Evolutionary conservation across 2,888 invertebrate genomes (phyloP).

Genomic region (Xestia sexstrigata): DNA sequence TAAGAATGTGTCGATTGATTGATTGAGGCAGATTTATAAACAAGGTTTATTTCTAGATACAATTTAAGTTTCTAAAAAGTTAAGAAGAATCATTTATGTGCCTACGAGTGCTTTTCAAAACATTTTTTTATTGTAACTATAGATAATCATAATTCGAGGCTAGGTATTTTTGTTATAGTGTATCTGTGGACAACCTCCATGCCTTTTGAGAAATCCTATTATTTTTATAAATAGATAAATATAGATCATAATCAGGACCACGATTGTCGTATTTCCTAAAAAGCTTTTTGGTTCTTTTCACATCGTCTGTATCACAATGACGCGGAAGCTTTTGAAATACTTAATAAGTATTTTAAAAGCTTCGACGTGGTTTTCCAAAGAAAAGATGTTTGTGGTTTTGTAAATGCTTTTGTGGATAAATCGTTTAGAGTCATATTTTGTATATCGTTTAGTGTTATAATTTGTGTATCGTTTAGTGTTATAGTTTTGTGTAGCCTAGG

Average conservation of each 20-base stretch:
- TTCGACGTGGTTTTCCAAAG: no score
- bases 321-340: background rate
- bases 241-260: background rate
- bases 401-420: no score
- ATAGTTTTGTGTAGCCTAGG: no score
- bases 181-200: background rate
- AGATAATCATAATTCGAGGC: background rate
- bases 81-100: background rate
- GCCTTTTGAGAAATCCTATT: background rate
- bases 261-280: background rate
- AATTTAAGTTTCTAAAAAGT: background rate
- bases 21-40: background rate
- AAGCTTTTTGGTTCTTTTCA: background rate
- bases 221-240: background rate
- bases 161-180: background rate
- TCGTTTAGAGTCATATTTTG: no score
- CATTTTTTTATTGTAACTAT: background rate
- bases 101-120: background rate
- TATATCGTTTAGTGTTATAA: no score
- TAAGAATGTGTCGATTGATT: conserved; percentile 4
- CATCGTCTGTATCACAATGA: background rate
- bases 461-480: no score
- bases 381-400: no score
- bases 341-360: no score
- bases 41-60: background rate